Base-by-base conservation (phyloP, 2,888 invertebrate species). In the Hypolimnas misippus region DNA sequence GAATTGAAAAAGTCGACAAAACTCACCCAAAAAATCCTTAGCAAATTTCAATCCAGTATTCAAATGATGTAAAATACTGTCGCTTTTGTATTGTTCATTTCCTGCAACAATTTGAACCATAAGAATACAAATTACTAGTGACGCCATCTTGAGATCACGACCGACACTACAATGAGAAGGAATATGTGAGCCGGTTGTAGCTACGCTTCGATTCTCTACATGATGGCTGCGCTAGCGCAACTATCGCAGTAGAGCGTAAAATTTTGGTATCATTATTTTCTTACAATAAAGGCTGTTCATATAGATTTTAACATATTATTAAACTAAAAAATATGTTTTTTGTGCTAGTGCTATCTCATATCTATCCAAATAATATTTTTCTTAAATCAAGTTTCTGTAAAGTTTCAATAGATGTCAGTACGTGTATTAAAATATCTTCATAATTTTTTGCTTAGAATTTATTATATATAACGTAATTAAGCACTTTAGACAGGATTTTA, bases 31-130 rank as follows among this genome's bases (percentile, higher is more conserved):
- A 72, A 90, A 83, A 75, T 89, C 84, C 57, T 84, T 80, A 1
- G 91, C 91, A 62, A 89, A 82, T 73, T 91, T 89, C 83, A 91
- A 87, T 54, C 92, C 92, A 68, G 68, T 83, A 59, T 75, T 89
- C 42, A 92, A 71, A 67, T 77, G 80, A 68, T 90, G 83, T 57
- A 90, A 84, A 40, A 91, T 76, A 29, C 84, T 84, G 51, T 88
- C 85, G 63, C 78, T 81, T 63, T 72, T 76, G 44, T 77, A 67
- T 63, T 77, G 74, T 71, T 84, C 83, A 72, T 68, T 73, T 33
- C 77, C 76, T 51, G 69, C 69, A 46, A 73, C 81, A 21, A 72
- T 68, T 66, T 81, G 78, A 59, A 74, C 46, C 59, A 74, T 44
- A 42, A 84, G 56, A 16, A 86, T 52, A 19, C 80, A 73, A 50